Base-by-base conservation (phyloP, 1,140 invertebrate species). In the Sycobia sp. region DNA sequence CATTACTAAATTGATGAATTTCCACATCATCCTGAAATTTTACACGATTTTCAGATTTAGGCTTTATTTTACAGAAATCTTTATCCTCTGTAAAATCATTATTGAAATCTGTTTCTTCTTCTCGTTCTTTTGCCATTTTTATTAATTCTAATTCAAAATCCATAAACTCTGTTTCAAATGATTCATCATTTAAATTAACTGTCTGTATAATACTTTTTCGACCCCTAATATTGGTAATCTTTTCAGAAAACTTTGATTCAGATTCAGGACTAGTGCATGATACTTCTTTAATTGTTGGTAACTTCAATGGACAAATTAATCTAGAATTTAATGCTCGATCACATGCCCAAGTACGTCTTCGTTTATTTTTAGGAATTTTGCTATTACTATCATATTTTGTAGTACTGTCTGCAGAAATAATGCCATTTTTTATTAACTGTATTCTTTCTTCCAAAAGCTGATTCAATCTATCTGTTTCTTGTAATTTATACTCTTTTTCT, bases 71-170 rank as follows among this genome's bases (percentile, higher is more conserved):
- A 11, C 14, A 8, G 11, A 49, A 11, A 23, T 51, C 8, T 32
- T 53, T 55, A 27, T 68, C 32, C 10, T 55, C 50, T 38, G 14
- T 7, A 53, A 9, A 32, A 23, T 50, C 43, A 22, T 39, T 2
- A 5, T 18, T 46, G n/a, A 11, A 49, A 46, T 64, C 27, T 49
- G 39, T 25, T 61, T 43, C 29, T 44, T 58, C 55, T 27, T 62
- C 65, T 11, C 57, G 50, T 58, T 68, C 55, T 66, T 66, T 62
- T 43, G 23, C 53, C 7, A 53, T 66, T 59, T 71, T 62, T 20
- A 76, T 73, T 39, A 76, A 65, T 38, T 75, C 69, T 16, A 71
- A 39, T 65, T 76, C 75, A 65, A 76, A 76, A 50, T 74, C 69
- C 43, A 71, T 67, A 16, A 73, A 71, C 7, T 62, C 69, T 9